Percentiles rank a stretch among this genome's conserved stretches.
phyloP scores from a whole-genome alignment of 2,888 invertebrate species.

The Fragum fragum region DNA sequence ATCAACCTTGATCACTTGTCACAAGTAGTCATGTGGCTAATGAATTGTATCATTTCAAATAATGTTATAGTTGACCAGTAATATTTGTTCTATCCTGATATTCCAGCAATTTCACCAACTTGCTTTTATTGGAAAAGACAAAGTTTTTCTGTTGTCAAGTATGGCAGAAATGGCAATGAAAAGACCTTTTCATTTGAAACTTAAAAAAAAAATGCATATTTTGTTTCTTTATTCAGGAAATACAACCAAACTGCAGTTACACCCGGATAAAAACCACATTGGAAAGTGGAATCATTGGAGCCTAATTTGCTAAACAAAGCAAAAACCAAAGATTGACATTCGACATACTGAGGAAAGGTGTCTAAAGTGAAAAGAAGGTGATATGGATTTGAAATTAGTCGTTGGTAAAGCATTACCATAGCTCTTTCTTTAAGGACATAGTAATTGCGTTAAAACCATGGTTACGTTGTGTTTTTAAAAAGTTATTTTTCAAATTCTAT shows the following conservation, averaged over 20 bases:
- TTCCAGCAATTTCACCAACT: too few species aligned
- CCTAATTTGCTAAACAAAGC: not conserved
- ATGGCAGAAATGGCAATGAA: too few species aligned
- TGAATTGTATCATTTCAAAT: too few species aligned
- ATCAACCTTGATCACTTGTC: too few species aligned
- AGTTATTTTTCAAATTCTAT: too few species aligned
- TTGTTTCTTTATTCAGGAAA: conserved; percentile 1
- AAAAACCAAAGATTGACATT: not conserved
- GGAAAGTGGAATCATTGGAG: not conserved
- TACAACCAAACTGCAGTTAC: conserved; percentile 13
- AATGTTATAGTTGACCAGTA: too few species aligned
- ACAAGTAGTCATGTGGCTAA: too few species aligned
- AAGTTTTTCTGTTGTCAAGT: too few species aligned
- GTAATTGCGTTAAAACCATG: not conserved
- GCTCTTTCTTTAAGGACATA: not conserved
- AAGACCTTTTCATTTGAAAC: too few species aligned
- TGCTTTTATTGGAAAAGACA: too few species aligned
- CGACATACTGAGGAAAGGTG: not conserved
- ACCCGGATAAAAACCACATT: not conserved
- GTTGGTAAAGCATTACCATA: not conserved
- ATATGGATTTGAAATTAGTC: not conserved
- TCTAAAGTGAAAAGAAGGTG: not conserved
- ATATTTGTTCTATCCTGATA: too few species aligned
- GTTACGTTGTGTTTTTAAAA: not conserved
- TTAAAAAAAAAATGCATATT: not conserved